Conservation (phyloP, 2,888 invertebrate species). For the Crioceris asparagi region DNA sequence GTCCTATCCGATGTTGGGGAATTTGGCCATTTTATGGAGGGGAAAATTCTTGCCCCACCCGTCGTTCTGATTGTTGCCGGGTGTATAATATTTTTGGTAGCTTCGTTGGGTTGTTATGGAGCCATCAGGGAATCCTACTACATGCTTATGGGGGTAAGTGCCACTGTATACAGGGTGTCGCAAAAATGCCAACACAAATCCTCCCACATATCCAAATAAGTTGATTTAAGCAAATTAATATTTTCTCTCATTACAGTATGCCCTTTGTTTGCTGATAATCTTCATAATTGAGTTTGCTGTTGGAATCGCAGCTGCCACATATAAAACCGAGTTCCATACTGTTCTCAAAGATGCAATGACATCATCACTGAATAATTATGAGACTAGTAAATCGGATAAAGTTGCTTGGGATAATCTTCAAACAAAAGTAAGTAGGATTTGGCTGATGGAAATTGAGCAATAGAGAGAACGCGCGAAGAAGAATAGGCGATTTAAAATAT, state of each 20-base stretch:
- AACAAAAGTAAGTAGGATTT: slow-evolving; percentile 37
- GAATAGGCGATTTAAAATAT: background rate
- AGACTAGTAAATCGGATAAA: slow-evolving; percentile 47
- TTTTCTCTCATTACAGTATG: slow-evolving; percentile 54
- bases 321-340: slow-evolving; percentile 60
- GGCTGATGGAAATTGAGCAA: background rate
- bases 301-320: slow-evolving; percentile 75
- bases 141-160: slow-evolving; percentile 72
- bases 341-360: slow-evolving; percentile 58
- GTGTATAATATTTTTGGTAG: slow-evolving; percentile 73
- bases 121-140: slow-evolving; percentile 82
- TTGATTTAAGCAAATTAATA: too few species aligned
- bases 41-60: slow-evolving; percentile 70
- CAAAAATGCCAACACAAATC: too few species aligned
- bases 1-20: slow-evolving; percentile 63
- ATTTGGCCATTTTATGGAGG: slow-evolving; percentile 67
- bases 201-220: too few species aligned
- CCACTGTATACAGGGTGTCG: too few species aligned
- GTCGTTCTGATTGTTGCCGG: slow-evolving; percentile 78
- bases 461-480: too few species aligned
- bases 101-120: slow-evolving; percentile 86
- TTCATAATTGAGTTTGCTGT: slow-evolving; percentile 77
- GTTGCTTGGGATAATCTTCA: slow-evolving; percentile 72
- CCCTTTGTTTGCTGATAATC: slow-evolving; percentile 63
- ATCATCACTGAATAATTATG: slow-evolving; percentile 47